Evolutionary conservation across 1,140 invertebrate species (phyloP).

Genomic region (Potamilus streckersoni): DNA sequence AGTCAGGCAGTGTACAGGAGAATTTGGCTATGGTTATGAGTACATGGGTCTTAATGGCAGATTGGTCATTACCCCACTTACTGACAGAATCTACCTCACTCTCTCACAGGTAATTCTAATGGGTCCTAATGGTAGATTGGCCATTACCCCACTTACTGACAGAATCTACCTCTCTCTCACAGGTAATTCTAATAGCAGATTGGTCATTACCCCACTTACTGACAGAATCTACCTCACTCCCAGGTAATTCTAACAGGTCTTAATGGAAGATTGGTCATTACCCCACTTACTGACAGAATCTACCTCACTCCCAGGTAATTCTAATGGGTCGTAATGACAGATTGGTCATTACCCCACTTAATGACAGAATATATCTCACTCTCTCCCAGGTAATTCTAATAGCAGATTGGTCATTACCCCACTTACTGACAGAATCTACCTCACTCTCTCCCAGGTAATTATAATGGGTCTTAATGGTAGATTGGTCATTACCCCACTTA

Average conservation of each 20-base stretch:
- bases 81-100: too few species aligned
- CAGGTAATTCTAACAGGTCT: constrained; percentile 70
- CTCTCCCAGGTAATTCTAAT: constrained; percentile 79
- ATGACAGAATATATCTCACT: constrained; percentile 91
- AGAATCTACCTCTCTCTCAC: constrained; percentile 90
- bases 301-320: constrained; percentile 81
- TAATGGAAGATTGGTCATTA: constrained; percentile 90
- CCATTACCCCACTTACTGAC: constrained; percentile 83
- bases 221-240: constrained; percentile 90
- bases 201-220: constrained; percentile 78
- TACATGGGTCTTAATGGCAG: constrained; percentile 95
- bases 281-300: constrained; percentile 90
- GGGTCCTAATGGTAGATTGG: too few species aligned
- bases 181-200: constrained; percentile 42
- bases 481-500: constrained; percentile 90
- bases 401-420: constrained; percentile 90
- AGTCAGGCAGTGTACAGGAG: constrained; percentile 86
- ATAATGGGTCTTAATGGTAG: constrained; percentile 69
- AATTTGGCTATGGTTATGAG: constrained; percentile 92
- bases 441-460: constrained; percentile 82
- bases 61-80: too few species aligned
- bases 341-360: constrained; percentile 90
- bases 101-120: too few species aligned
- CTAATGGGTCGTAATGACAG: constrained; percentile 69
- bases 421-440: constrained; percentile 89